These are phyloP conservation scores for Cyclargus thomasi DNA, from an alignment of 1,140 invertebrate species.

Conservation along the genomic window DNA sequence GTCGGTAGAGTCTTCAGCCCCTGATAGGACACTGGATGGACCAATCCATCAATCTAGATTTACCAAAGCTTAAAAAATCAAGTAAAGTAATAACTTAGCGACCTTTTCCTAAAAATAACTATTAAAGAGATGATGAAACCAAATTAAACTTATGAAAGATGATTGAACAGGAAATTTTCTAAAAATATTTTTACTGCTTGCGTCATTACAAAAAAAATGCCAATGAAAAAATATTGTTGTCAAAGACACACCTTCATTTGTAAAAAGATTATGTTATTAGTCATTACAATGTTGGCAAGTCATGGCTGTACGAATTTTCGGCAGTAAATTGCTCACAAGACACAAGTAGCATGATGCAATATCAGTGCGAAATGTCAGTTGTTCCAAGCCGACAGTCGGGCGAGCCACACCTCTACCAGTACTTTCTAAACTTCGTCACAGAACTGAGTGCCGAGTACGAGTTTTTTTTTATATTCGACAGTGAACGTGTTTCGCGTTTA, in stretches of 20 bases:
- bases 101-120: too few relatives aligned
- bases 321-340: background rate
- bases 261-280: background rate
- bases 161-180: too few relatives aligned
- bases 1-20: too few relatives aligned
- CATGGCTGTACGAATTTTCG: background rate
- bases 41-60: too few relatives aligned
- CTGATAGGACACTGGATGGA: too few relatives aligned
- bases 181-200: background rate
- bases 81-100: too few relatives aligned
- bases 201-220: constrained; percentile 1
- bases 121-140: background rate
- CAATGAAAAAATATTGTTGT: too few relatives aligned
- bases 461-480: too few relatives aligned
- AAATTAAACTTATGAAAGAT: background rate
- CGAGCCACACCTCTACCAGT: background rate
- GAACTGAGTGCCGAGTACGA: too few relatives aligned
- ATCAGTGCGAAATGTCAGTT: background rate
- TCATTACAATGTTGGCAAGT: background rate
- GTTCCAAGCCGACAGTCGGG: background rate
- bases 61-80: too few relatives aligned
- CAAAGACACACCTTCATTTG: background rate
- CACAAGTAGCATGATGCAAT: background rate
- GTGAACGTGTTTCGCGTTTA: too few relatives aligned
- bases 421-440: background rate